phyloP scores from a whole-genome alignment of 2,113 vertebrate genomes.

The Elanoides forficatus region DNA sequence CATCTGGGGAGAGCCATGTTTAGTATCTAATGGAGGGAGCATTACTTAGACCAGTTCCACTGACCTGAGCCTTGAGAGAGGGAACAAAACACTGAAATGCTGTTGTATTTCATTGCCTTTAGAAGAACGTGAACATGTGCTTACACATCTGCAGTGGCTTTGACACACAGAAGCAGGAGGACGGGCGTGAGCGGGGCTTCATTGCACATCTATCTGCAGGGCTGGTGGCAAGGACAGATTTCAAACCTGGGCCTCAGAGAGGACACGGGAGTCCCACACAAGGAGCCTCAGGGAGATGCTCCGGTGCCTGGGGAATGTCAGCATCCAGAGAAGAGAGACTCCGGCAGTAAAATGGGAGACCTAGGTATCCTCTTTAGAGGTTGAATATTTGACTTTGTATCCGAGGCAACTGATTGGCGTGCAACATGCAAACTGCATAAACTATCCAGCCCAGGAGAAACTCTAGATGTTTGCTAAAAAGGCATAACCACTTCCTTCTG shows the following conservation, averaged over 20 bases:
- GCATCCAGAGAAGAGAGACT: background rate
- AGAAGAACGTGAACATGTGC: background rate
- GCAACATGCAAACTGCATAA: background rate
- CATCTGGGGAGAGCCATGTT: background rate
- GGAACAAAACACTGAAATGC: background rate
- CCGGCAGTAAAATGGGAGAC: background rate
- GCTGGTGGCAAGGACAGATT: background rate
- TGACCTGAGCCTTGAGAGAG: background rate
- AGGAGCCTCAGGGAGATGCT: background rate
- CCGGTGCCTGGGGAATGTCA: background rate
- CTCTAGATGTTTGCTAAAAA: background rate
- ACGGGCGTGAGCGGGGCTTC: rapidly evolving
- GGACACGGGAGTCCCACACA: rapidly evolving
- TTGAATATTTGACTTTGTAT: background rate
- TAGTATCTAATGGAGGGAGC: background rate
- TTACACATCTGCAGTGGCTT: background rate
- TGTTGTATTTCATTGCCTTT: background rate
- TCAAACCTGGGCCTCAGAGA: background rate
- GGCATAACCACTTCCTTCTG: background rate
- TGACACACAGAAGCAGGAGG: background rate
- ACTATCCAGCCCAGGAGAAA: background rate
- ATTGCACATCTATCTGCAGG: background rate
- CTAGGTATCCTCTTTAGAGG: background rate
- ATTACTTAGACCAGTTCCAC: background rate
- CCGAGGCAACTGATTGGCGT: background rate